Base-by-base conservation (phyloP, 1,140 invertebrate species). In the Drosophila elegans region DNA sequence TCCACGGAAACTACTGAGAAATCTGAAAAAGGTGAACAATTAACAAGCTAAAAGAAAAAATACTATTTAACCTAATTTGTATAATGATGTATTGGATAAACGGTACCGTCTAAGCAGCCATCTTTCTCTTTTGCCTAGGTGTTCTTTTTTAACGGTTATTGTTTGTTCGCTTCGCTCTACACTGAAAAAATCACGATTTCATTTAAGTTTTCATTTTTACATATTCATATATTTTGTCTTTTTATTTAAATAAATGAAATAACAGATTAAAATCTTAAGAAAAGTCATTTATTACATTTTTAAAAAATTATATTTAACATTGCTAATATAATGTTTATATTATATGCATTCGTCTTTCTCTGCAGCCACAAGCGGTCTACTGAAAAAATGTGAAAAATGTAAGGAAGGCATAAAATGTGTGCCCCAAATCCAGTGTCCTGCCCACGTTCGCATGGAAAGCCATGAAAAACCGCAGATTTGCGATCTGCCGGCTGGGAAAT, bases 341-440 rank as follows among this genome's bases (percentile, higher is more conserved):
- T 3, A 7, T 32, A 32, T 32, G 7, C 1, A 32, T 38, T 34
- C 16, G 10, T 51, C n/a, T 51, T 51, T 34, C 27, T 34, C 27
- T 51, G 29, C 34, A 77, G 59, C 39, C 12, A 82, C 61, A 16
- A 86, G 64, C 5, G 74, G 72, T 3, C 45, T 91, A n/a, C 42
- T 91, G 12, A 77, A 69, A 64, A 88, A 91, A 62, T 92, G 91
- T 59, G 78, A 64, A 11, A 74, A 82, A 1, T 94, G 94, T 68
- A 92, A 92, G 0, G 85, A 91, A 6, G 76, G 82, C 13, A 92
- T 94, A 0, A 62, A 72, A 12, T 95, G 95, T 72, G 93, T 94
- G 1, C 93, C 94, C 0, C 93, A 92, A 62, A 93, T 95, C n/a
- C 93, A 94, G 79, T 95, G 95, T 78, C 95, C 95, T 1, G 94